A percentile compares a stretch with the other conserved stretches of the same genome.
Conservation (phyloP, 1,140 invertebrate genomes). For the Triops cancriformis region DNA sequence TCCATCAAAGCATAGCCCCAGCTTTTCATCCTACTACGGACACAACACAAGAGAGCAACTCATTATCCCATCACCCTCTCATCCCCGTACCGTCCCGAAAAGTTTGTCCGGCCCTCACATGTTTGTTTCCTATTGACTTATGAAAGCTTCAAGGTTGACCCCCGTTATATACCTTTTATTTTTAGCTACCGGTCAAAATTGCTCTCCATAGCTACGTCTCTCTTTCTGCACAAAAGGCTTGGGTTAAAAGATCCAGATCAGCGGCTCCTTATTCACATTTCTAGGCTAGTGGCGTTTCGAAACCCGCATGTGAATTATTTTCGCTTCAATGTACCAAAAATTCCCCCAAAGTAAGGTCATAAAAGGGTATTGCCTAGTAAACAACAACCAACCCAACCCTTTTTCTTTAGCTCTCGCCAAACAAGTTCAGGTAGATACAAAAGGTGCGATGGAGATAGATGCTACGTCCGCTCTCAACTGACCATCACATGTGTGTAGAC, state of each 20-base stretch:
- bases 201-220: neutral
- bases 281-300: neutral
- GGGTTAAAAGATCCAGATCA: neutral
- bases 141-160: neutral
- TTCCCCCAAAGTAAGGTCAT: conserved; percentile 7
- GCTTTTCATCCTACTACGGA: neutral
- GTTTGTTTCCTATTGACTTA: neutral
- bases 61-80: neutral
- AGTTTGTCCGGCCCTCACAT: neutral
- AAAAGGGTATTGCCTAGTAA: conserved; percentile 5
- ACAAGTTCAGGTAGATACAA: conserved; percentile 10
- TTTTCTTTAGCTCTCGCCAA: neutral
- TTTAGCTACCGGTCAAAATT: conserved; percentile 14
- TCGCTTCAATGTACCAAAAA: conserved; percentile 12
- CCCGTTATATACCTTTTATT: neutral
- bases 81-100: neutral
- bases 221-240: neutral
- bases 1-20: neutral
- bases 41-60: neutral
- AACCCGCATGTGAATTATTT: conserved; percentile 10
- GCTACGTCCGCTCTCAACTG: neutral
- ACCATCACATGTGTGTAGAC: neutral
- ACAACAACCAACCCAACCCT: neutral
- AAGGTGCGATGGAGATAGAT: neutral
- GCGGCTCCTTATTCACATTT: neutral